Conservation (phyloP, 2,113 vertebrate species). For the Oncorhynchus tshawytscha region DNA sequence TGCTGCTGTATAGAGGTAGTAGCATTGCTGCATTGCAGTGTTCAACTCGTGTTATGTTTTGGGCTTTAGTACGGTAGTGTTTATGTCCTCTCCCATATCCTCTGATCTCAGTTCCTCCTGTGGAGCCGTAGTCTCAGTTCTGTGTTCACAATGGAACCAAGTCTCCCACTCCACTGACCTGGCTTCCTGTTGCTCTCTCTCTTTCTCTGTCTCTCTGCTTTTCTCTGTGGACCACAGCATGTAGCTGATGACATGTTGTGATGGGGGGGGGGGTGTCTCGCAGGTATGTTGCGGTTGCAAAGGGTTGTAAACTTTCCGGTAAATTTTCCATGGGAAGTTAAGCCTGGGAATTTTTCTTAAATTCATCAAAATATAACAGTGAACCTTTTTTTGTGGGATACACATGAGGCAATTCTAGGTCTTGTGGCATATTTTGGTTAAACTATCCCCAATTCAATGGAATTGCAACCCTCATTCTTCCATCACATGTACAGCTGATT, state of each 20-base stretch:
- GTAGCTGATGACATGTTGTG: too few species aligned
- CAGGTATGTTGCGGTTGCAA: neutral
- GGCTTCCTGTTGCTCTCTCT: neutral
- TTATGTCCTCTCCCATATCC: neutral
- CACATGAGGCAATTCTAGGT: too few species aligned
- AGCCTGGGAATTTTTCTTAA: too few species aligned
- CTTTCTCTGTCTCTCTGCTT: neutral
- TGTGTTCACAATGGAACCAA: neutral
- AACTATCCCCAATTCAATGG: too few species aligned
- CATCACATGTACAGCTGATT: too few species aligned
- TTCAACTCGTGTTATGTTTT: neutral
- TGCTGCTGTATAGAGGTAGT: neutral
- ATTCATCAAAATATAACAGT: too few species aligned
- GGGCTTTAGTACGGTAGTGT: neutral
- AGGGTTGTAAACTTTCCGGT: too few species aligned
- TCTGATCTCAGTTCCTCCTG: neutral
- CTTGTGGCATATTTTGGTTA: too few species aligned
- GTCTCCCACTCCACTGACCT: constrained; percentile 4
- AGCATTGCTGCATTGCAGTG: neutral
- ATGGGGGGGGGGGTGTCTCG: neutral
- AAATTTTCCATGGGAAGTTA: too few species aligned
- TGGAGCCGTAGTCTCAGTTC: neutral
- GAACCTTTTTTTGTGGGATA: too few species aligned
- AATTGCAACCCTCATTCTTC: too few species aligned
- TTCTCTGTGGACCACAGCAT: neutral